Conservation (phyloP, 2,888 invertebrate species). For the Caenorhabditis zanzibari region DNA sequence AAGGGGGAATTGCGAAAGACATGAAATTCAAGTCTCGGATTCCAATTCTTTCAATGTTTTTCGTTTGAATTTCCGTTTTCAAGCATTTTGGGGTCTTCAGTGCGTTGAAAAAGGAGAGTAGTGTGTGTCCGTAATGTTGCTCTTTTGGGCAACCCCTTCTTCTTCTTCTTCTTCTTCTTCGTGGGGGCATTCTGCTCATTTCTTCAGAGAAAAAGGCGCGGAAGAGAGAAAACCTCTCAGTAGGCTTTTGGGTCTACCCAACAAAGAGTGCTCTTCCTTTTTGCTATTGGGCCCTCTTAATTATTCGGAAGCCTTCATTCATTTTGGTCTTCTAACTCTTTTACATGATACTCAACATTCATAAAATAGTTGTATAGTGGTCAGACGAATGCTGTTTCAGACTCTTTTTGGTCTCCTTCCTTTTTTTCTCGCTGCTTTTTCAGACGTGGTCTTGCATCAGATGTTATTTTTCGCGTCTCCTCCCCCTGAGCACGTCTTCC, state of each 20-base stretch:
- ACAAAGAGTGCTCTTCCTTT: conserved; percentile 59
- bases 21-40: conserved; percentile 9
- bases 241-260: conserved; percentile 17
- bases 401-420: background rate
- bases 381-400: background rate
- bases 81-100: conserved; percentile 4
- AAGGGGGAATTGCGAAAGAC: conserved; percentile 49
- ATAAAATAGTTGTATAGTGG: conserved; percentile 57
- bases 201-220: conserved; percentile 23
- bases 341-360: conserved; percentile 48
- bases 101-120: conserved; percentile 14
- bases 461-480: conserved; percentile 48
- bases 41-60: conserved; percentile 24
- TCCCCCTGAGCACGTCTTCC: conserved; percentile 34
- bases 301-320: conserved; percentile 61
- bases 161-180: conserved; percentile 23
- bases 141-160: conserved; percentile 46
- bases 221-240: conserved; percentile 29
- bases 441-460: conserved; percentile 43
- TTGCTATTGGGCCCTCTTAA: conserved; percentile 62
- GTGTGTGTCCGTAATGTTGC: conserved; percentile 57
- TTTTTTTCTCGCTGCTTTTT: conserved; percentile 6
- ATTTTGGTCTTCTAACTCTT: conserved; percentile 48
- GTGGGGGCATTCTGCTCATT: conserved; percentile 42
- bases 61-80: conserved; percentile 38